These are phyloP conservation scores for Scaptodrosophila lebanonensis DNA, from an alignment of 1,140 invertebrate species.

Conservation along the genomic window DNA sequence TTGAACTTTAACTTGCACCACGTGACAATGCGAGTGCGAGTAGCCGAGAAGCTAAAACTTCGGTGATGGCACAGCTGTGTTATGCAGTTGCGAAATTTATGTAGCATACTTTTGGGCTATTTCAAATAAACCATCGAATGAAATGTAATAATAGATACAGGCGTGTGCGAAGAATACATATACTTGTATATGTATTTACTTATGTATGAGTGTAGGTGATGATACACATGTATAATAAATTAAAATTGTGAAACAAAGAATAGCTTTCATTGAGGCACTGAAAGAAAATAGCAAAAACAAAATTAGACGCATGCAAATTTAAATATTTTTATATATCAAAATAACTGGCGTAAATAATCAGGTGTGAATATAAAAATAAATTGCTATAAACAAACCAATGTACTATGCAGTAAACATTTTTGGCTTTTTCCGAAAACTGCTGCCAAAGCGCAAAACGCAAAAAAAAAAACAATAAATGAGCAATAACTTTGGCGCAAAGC, in stretches of 20 bases:
- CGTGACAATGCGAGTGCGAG: too few species aligned
- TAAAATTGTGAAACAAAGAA: conserved; percentile 20
- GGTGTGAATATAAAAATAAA: conserved; percentile 42
- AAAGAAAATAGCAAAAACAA: too few species aligned
- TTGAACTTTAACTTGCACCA: conserved; percentile 28
- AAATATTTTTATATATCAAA: too few species aligned
- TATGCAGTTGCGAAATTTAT: background rate
- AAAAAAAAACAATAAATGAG: conserved; percentile 41
- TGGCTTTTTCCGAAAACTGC: conserved; percentile 4
- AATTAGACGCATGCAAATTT: too few species aligned
- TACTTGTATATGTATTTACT: too few species aligned
- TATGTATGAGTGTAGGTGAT: too few species aligned
- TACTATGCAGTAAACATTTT: conserved; percentile 1
- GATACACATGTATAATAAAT: too few species aligned
- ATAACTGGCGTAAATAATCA: conserved; percentile 20
- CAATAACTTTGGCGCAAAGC: conserved; percentile 30
- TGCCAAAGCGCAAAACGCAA: conserved; percentile 27
- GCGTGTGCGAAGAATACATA: too few species aligned
- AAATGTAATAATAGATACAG: too few species aligned
- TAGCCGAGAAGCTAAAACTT: too few species aligned
- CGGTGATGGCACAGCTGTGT: background rate
- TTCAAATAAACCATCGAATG: too few species aligned
- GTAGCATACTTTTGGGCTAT: conserved; percentile 40
- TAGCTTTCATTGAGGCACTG: too few species aligned
- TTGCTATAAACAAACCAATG: conserved; percentile 10